phyloP scores from a whole-genome alignment of 2,888 invertebrate species.

The Serripes groenlandicus region DNA sequence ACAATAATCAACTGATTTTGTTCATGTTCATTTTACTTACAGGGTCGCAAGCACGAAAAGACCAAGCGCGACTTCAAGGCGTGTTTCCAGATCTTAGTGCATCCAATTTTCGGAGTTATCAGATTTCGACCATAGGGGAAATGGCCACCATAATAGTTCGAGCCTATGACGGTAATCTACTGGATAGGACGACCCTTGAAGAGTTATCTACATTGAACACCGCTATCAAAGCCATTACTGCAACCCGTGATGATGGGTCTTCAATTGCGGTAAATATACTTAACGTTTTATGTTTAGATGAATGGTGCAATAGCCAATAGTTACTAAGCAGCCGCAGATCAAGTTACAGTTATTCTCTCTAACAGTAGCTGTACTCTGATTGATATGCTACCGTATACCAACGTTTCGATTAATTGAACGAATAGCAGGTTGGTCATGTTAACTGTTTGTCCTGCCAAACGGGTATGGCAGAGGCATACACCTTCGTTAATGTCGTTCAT shows the following conservation, averaged over 20 bases:
- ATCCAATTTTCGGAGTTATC: slow-evolving; percentile 27
- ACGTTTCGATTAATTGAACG: too few species aligned
- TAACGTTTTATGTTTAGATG: too few species aligned
- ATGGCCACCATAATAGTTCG: slow-evolving; percentile 35
- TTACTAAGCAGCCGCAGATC: too few species aligned
- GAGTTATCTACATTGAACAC: slow-evolving; percentile 29
- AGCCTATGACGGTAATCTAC: slow-evolving; percentile 40
- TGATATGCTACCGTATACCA: too few species aligned
- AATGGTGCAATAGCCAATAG: too few species aligned
- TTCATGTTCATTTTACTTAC: not conserved
- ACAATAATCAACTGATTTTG: not conserved
- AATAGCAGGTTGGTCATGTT: too few species aligned
- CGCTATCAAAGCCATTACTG: slow-evolving; percentile 34
- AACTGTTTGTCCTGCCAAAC: too few species aligned
- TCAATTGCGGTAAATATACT: not conserved
- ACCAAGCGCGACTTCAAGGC: slow-evolving; percentile 20
- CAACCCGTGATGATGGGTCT: slow-evolving; percentile 19
- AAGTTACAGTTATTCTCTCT: too few species aligned
- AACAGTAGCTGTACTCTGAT: too few species aligned
- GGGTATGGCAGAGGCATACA: too few species aligned
- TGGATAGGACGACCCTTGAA: slow-evolving; percentile 31
- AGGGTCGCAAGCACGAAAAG: slow-evolving; percentile 41
- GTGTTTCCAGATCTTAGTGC: slow-evolving; percentile 55
- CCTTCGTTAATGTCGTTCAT: too few species aligned
- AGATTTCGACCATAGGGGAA: slow-evolving; percentile 16